Evolutionary conservation across 1,140 invertebrate species (phyloP).

Genomic region (Yoshiicerus persimilis): DNA sequence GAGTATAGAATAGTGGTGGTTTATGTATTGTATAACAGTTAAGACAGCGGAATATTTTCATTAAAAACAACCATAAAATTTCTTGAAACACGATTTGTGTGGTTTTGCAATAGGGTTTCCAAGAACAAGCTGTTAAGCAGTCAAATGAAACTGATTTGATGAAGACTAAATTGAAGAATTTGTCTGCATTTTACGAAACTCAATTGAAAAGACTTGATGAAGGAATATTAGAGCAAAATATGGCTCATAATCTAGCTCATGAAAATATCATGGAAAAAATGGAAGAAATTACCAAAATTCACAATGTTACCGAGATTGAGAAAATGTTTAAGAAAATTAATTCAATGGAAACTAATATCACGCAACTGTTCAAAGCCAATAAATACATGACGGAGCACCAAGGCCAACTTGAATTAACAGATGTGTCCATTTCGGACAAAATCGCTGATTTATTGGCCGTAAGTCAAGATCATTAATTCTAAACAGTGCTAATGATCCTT

Average conservation of each 20-base stretch:
- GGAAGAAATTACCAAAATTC: neutral
- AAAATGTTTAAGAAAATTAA: neutral
- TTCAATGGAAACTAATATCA: constrained; percentile 23
- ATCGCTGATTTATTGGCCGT: neutral
- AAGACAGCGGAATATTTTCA: too few species aligned
- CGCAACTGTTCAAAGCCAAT: constrained; percentile 9
- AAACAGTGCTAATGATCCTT: neutral
- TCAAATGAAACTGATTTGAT: constrained; percentile 7
- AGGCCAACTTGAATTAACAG: neutral
- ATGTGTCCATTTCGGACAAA: neutral
- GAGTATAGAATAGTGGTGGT: too few species aligned
- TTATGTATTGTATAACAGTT: too few species aligned
- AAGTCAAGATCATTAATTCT: neutral
- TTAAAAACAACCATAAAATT: neutral
- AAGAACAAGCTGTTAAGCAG: neutral
- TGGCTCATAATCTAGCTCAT: constrained; percentile 35
- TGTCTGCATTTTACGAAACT: neutral
- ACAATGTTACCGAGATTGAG: neutral
- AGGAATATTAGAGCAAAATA: constrained; percentile 30
- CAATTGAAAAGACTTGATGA: constrained; percentile 36
- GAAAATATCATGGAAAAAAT: constrained; percentile 32
- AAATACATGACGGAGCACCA: constrained; percentile 21
- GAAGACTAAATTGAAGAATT: neutral
- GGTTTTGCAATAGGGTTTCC: neutral
- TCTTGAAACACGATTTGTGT: too few species aligned